Evolutionary conservation across 2,888 invertebrate species (phyloP), one percentile per base, ranked within the genome.

Genomic region (Oligia strigilis): DNA sequence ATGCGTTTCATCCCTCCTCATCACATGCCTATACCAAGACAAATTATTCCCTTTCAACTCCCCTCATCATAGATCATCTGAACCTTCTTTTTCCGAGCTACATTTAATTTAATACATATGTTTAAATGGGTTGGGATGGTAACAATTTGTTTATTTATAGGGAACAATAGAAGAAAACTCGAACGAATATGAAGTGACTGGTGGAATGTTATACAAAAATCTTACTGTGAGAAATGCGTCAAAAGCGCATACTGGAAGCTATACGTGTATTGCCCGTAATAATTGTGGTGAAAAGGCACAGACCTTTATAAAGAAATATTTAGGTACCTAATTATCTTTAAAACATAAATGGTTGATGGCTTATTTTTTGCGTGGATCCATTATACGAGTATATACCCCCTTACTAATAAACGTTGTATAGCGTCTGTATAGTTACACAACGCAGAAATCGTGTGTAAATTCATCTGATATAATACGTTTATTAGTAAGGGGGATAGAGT

Each of bases 161-260:
- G 72, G 62, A 14, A 81, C 80, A 36, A 69, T 89, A 72, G 69
- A 58, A 60, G 71, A 76, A 11, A 49, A 11, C 8, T 75, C 87
- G 3, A 90, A 91, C 62, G 80, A 86, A 43, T 62, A 74, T 62
- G 74, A 79, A 29, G 84, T 72, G 5, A 73, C 79, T 13, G 89
- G 86, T 52, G 91, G 90, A 13, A 87, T 86, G 36, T 83, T 95
- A 43, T 96, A 93, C 75, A 92, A 90, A 36, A 92, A 90, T 75
- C 90, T 96, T 67, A 94, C 91, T 46, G 87, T 96, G 52, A 58
- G 66, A 2, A 94, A 95, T 76, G 96, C 96, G 0, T 92, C 91
- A 1, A 87, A 83, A 70, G 86, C 90, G 19, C 92, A 95, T 75
- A 91, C 76, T 6, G 96, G 96, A 0, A 55, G 1, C 0, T 97